These are phyloP conservation scores for Lepidurus arcticus DNA, from an alignment of 1,140 invertebrate genomes.

Conservation along the genomic window DNA sequence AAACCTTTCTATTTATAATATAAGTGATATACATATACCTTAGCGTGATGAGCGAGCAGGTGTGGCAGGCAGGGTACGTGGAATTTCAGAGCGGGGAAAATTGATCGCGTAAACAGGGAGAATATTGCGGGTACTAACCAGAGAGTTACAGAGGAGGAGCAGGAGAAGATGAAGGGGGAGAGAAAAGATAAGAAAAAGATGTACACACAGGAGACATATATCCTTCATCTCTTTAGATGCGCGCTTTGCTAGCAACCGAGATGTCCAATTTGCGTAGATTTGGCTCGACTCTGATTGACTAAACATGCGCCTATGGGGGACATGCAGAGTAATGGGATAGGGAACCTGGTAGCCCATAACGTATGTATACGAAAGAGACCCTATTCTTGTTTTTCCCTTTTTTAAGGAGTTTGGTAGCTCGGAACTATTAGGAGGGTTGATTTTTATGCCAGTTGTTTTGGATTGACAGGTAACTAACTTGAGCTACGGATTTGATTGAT, in stretches of 20 bases:
- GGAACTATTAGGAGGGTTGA: neutral
- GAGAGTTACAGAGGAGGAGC: neutral
- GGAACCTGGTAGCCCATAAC: neutral
- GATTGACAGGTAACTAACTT: conserved; percentile 5
- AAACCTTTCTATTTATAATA: neutral
- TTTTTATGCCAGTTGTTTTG: neutral
- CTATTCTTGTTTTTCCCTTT: neutral
- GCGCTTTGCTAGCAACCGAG: neutral
- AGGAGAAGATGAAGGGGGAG: neutral
- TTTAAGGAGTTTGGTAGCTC: neutral
- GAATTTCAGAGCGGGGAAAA: neutral
- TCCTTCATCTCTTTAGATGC: too few species aligned
- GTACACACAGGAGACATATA: neutral
- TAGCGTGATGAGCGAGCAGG: conserved; percentile 13
- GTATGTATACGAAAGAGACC: neutral
- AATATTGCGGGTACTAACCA: neutral
- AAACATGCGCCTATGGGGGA: neutral
- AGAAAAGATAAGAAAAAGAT: neutral
- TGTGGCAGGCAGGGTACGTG: neutral
- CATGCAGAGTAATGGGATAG: neutral
- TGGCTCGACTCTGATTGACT: neutral
- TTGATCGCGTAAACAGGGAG: conserved; percentile 1
- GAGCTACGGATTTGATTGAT: neutral
- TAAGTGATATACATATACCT: neutral
- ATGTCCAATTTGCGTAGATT: neutral